Base-by-base conservation (phyloP, 2,113 vertebrate genomes). In the Scalopus aquaticus region DNA sequence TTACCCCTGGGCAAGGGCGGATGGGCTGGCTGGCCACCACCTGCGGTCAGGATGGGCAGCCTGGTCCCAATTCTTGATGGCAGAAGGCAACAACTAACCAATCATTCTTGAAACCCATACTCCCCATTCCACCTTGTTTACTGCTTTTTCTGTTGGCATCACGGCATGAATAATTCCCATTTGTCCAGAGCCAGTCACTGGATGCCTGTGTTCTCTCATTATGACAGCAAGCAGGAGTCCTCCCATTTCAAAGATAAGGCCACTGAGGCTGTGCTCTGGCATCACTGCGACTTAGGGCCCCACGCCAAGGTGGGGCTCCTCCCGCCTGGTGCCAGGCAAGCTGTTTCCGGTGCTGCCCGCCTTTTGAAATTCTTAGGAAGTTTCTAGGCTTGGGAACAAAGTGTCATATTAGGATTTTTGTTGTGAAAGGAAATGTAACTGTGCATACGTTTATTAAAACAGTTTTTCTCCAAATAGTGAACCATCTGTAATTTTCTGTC, bases 401-500 rank as follows among this genome's bases (percentile, higher is more conserved):
- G 96, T 96, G 95, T 97, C 97, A 95, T 72, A 97, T 97, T 97
- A 96, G 95, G 96, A 94, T 97, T 97, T 97, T 92, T 95, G 93
- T 97, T 97, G 97, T 97, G 60, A 97, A 96, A 94, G 79, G 94
- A 95, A 97, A 93, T 97, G 90, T 90, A 96, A 97, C 96, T 93
- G 92, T 93, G 76, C 92, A 85, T 97, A 65, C 60, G 96, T 97
- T 97, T 97, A 97, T 97, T 97, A 97, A 97, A 96, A 97, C 95
- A 97, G 97, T 96, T 97, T 97, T 96, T 97, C 97, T 97, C 93
- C 97, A 97, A 97, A 97, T 97, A 97, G 95, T 97, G 94, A 97
- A 86, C 97, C 97, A 96, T 97, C 96, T 97, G 96, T 97, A 97
- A 95, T 96, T 97, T 96, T 97, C 90, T 92, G 88, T 94, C 49